Base-by-base conservation (phyloP, 2,797 vertebrate genomes). In the Xenops minutus region DNA sequence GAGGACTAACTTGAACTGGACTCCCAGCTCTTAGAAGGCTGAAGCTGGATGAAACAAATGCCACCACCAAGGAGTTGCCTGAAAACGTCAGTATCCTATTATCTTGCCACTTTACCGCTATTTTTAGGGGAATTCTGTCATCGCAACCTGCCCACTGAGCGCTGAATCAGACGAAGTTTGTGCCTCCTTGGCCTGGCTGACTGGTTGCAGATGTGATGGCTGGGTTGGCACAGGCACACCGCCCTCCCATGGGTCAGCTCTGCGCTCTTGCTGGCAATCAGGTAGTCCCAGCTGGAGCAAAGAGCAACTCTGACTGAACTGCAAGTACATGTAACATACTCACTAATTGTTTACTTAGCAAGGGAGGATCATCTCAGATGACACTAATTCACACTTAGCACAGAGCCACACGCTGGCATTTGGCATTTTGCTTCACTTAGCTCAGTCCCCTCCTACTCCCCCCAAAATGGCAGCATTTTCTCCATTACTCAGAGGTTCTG, bases 401-500 rank as follows among this genome's bases (percentile, higher is more conserved):
- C 91, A 72, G 59, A 94, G 89, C 63, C 75, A 77, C 56, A 43
- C 0, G 17, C 82, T 80, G 94, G 86, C 75, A 85, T 71, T 77
- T 80, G 81, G 87, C 90, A 91, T 85, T 86, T 24, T 46, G 43
- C 63, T 92, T 62, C 12, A 6, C 77, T 93, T 52, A 83, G 83
- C 52, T 34, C 72, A 37, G 64, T 72, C 68, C 68, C 24, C 32
- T 79, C 66, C 52, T 26, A 72, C 89, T 77, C n/a, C 37, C 80
- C 62, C 44, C 78, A 72, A 62, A 77, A 92, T 13, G 63, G 78
- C 71, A 56, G 52, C 36, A 41, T 66, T 85, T 94, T 90, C 91
- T 86, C 88, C 85, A 87, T 86, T 66, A 94, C 34, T 67, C 93
- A 92, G 56, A 90, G n/a, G 71, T 63, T 79, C 88, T 93, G 49